Conservation (phyloP, 2,797 vertebrate species). For the Rhyacichthys aspro region DNA sequence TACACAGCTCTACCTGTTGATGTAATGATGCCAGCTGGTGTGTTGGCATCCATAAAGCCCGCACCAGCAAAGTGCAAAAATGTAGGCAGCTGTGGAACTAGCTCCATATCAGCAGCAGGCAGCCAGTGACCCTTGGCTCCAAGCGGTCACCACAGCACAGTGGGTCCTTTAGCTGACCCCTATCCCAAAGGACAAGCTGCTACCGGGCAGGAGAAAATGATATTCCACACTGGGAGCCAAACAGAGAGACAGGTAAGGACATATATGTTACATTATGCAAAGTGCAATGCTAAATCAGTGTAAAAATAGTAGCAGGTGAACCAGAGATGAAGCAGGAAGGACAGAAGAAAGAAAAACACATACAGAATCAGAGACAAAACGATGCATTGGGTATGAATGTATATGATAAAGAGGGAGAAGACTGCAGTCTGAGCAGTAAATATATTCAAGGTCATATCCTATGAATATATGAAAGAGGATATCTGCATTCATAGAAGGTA, state of each 20-base stretch:
- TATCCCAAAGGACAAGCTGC: constrained; percentile 79
- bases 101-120: constrained; percentile 79
- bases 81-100: constrained; percentile 77
- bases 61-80: constrained; percentile 66
- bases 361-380: neutral
- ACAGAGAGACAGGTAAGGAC: constrained; percentile 27
- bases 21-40: constrained; percentile 83
- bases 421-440: constrained; percentile 20
- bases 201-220: constrained; percentile 59
- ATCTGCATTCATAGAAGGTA: constrained; percentile 44
- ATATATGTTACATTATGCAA: constrained; percentile 16
- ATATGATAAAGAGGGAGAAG: constrained; percentile 20
- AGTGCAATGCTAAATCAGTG: constrained; percentile 35
- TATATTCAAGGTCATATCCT: constrained; percentile 57
- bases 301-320: constrained; percentile 38
- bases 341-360: constrained; percentile 14
- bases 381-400: constrained; percentile 5
- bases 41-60: constrained; percentile 81
- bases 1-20: constrained; percentile 72
- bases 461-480: constrained; percentile 50
- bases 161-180: constrained; percentile 73
- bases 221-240: constrained; percentile 21
- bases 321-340: constrained; percentile 16
- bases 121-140: constrained; percentile 75
- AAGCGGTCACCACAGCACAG: constrained; percentile 75